Percentiles rank a stretch among this genome's conserved stretches.
Conservation (phyloP, 2,113 vertebrate species). For the Delphinus delphis region DNA sequence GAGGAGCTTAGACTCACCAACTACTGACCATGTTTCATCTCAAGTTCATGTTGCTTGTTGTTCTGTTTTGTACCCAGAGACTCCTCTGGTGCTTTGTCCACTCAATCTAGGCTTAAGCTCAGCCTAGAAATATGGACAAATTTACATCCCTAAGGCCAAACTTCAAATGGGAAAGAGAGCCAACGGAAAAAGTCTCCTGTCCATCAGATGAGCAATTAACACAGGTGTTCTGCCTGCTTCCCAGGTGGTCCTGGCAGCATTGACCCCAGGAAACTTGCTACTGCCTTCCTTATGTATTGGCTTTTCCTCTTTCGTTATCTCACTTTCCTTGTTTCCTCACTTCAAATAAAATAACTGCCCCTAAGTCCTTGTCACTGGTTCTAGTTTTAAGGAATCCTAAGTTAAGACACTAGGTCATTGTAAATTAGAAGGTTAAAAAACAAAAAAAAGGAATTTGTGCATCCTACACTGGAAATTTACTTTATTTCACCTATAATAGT, state of each 20-base stretch:
- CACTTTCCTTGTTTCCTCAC: not conserved
- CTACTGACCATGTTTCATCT: fast-evolving
- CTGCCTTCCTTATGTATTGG: fast-evolving
- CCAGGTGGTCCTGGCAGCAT: not conserved
- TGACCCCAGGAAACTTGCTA: not conserved
- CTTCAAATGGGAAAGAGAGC: not conserved
- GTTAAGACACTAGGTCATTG: not conserved
- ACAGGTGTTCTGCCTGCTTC: not conserved
- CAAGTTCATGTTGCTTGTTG: not conserved
- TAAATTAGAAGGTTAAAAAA: not conserved
- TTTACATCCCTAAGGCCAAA: not conserved
- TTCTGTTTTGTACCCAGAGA: not conserved
- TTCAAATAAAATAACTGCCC: not conserved
- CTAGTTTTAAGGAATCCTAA: not conserved
- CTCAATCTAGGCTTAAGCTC: not conserved
- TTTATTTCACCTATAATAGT: not conserved
- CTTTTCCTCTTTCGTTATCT: not conserved
- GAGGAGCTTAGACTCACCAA: not conserved
- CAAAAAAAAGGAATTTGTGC: not conserved
- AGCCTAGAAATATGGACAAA: not conserved
- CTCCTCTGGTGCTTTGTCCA: not conserved
- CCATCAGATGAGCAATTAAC: not conserved
- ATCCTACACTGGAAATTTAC: not conserved
- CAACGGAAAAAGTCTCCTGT: not conserved
- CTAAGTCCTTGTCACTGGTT: not conserved